Evolutionary conservation across 1,140 invertebrate genomes (phyloP), one percentile per base, ranked within the genome.

Genomic region (Drosophila novamexicana): DNA sequence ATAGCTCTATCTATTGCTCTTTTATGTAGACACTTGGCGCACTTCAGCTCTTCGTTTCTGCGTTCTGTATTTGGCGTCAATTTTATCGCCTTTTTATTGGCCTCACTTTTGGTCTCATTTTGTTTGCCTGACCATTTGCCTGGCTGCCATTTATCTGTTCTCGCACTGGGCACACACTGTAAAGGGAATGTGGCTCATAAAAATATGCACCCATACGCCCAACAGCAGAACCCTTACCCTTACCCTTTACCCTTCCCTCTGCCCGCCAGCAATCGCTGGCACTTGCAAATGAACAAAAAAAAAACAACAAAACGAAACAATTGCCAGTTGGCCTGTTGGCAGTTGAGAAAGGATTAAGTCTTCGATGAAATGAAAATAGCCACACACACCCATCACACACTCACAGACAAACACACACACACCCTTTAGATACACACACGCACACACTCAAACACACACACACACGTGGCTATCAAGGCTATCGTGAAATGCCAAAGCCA

Each of bases 81-180:
- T 81, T 89, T 89, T 90, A 85, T 90, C 82, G 78, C 86, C 78
- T 65, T 85, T 90, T 90, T 89, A 90, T 89, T 89, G 89, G 85
- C 78, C 82, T 91, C 86, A 85, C 78, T 86, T 85, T 76, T 74
- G 81, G 81, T 85, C 77, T 84, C 85, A 81, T 85, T 90, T 77
- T 50, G 79, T 72, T 72, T 66, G 54, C 81, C 61, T 59, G 54
- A 45, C 58, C 61, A 57, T 62, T 72, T 72, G 63, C 63, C 63
- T 47, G 67, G 45, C 66, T 59, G 69, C 73, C 73, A 79, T 73
- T 29, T 79, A 79, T 79, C 77, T 62, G 71, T 63, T 52, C 57
- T 63, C 45, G 45, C 70, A 47, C 58, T 40, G 44, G 59, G 40
- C 72, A 66, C 80, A 53, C 66, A 64, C 69, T 65, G 79, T 61